Conservation (phyloP, 1,140 invertebrate genomes). For the Drosophila serrata region DNA sequence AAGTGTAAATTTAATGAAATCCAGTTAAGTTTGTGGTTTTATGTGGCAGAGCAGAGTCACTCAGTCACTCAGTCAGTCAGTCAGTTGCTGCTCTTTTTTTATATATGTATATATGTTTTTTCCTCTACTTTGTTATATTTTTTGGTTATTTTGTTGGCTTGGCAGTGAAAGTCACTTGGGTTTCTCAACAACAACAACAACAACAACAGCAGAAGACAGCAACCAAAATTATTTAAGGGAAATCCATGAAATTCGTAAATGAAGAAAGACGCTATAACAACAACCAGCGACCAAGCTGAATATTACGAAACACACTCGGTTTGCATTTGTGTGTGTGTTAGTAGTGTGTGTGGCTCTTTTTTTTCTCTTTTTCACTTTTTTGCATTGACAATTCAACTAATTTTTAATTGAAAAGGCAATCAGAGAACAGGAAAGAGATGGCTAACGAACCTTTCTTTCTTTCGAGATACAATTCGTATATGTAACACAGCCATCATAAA, state of each 20-base stretch:
- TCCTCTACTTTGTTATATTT: conserved; percentile 10
- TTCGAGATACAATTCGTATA: conserved; percentile 49
- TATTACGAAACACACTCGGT: conserved; percentile 70
- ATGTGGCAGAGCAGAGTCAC: conserved; percentile 57
- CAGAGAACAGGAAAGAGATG: conserved; percentile 50
- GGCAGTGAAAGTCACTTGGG: conserved; percentile 80
- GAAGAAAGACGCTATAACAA: conserved; percentile 69
- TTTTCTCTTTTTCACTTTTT: neutral
- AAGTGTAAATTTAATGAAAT: conserved; percentile 54
- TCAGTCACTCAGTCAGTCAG: conserved; percentile 53
- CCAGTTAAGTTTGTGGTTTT: conserved; percentile 42
- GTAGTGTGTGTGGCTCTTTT: conserved; percentile 6
- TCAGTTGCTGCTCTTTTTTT: conserved; percentile 29
- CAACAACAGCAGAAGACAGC: conserved; percentile 22
- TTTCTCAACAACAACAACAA: conserved; percentile 57
- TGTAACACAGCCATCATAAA: conserved; percentile 38
- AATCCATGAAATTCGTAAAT: conserved; percentile 82
- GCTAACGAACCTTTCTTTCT: conserved; percentile 43
- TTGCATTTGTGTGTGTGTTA: conserved; percentile 26
- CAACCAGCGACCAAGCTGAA: conserved; percentile 38
- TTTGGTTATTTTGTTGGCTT: conserved; percentile 44
- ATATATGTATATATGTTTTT: conserved; percentile 5
- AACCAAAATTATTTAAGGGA: conserved; percentile 72
- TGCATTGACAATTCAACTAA: conserved; percentile 81
- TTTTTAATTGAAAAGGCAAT: conserved; percentile 79